Evolutionary conservation across 2,888 invertebrate species (phyloP).

Genomic region (Oscheius onirici): DNA sequence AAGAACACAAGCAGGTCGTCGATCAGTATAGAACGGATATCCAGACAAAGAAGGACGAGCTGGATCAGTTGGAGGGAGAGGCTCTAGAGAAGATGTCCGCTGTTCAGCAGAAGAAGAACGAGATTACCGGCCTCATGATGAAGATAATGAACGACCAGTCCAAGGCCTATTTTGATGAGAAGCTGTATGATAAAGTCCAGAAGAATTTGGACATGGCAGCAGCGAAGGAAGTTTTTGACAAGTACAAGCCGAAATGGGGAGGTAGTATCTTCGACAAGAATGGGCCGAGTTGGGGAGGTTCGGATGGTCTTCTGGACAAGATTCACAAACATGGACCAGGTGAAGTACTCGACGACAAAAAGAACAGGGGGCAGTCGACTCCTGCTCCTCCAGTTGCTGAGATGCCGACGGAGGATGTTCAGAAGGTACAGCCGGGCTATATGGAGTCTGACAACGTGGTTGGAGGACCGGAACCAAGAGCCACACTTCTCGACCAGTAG

Average conservation of each 20-base stretch:
- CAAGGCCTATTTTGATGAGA: constrained; percentile 31
- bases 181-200: constrained; percentile 38
- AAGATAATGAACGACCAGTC: constrained; percentile 28
- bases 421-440: not conserved
- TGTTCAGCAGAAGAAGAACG: constrained; percentile 39
- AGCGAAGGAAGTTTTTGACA: constrained; percentile 39
- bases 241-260: not conserved
- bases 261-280: not conserved
- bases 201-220: constrained; percentile 42
- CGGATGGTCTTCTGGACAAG: not conserved
- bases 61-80: constrained; percentile 34
- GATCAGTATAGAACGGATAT: constrained; percentile 39
- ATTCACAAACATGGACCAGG: not conserved
- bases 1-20: constrained; percentile 36
- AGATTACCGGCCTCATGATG: constrained; percentile 39
- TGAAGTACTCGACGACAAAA: not conserved
- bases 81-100: constrained; percentile 9
- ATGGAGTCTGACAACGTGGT: not conserved
- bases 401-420: not conserved
- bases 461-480: constrained; percentile 37
- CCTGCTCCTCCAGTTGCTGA: too few relatives aligned
- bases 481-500: constrained; percentile 51
- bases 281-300: not conserved
- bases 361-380: too few relatives aligned
- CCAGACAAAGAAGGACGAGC: constrained; percentile 34